These are phyloP conservation scores for Pseudomyrmex concolor DNA, from an alignment of 1,140 invertebrate genomes.

Conservation along the genomic window DNA sequence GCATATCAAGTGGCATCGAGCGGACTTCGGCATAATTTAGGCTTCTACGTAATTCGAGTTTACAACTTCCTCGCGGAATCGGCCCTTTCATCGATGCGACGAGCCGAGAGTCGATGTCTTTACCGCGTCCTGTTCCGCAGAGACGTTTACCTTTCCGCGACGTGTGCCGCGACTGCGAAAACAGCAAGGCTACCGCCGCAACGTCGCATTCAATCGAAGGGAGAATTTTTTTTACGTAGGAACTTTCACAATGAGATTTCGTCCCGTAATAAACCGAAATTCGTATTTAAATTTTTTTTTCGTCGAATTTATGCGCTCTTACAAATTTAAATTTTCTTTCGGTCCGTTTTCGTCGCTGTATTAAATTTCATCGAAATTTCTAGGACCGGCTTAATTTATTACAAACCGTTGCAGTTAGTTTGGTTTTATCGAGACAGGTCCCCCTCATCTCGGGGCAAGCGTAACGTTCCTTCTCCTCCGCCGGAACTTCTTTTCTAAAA, in stretches of 20 bases:
- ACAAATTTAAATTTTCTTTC: background rate
- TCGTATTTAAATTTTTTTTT: background rate
- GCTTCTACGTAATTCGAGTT: slow-evolving; percentile 72
- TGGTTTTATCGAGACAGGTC: background rate
- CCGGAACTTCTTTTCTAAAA: slow-evolving; percentile 21
- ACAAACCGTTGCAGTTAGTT: background rate
- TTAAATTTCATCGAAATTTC: slow-evolving; percentile 17
- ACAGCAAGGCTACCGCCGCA: background rate
- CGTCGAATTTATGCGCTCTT: background rate
- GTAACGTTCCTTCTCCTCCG: slow-evolving; percentile 30
- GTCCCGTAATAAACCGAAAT: background rate
- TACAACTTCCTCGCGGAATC: slow-evolving; percentile 79
- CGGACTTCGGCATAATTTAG: slow-evolving; percentile 39
- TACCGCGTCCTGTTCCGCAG: background rate
- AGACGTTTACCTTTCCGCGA: background rate
- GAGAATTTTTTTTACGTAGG: background rate
- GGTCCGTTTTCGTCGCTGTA: background rate
- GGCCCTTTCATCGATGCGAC: slow-evolving; percentile 38
- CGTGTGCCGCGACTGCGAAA: slow-evolving; percentile 49
- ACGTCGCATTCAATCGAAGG: background rate
- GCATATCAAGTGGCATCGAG: slow-evolving; percentile 66
- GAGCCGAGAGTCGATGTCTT: slow-evolving; percentile 5
- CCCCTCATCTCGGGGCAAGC: background rate
- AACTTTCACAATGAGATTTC: background rate
- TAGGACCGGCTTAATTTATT: slow-evolving; percentile 1